Conservation (phyloP, 2,113 vertebrate genomes). For the Dromiciops gliroides region DNA sequence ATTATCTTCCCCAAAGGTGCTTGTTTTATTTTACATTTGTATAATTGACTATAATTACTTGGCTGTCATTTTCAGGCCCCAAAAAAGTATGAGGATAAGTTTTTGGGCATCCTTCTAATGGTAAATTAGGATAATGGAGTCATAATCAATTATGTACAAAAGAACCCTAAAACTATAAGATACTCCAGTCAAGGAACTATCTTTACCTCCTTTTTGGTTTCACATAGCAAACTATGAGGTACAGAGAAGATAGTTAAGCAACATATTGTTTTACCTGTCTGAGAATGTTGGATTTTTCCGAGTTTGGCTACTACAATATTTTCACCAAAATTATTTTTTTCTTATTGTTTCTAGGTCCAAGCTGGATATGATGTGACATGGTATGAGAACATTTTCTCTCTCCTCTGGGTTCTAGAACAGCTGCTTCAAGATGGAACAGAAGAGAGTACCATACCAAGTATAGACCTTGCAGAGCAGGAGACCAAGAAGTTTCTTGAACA, state of each 20-base stretch:
- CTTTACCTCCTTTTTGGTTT: not conserved
- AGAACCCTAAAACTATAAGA: not conserved
- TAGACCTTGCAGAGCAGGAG: constrained; percentile 76
- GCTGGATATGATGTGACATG: constrained; percentile 79
- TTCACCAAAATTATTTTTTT: constrained; percentile 33
- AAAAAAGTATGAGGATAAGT: not conserved
- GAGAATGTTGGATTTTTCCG: constrained; percentile 10
- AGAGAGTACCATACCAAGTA: constrained; percentile 31
- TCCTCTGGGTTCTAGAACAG: constrained; percentile 88
- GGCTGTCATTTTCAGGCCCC: not conserved
- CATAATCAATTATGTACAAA: not conserved
- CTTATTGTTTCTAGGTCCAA: constrained; percentile 81
- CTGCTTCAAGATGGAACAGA: constrained; percentile 81
- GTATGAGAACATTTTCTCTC: constrained; percentile 90
- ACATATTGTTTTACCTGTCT: not conserved
- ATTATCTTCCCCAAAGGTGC: not conserved
- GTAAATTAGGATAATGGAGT: not conserved
- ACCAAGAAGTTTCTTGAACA: constrained; percentile 81
- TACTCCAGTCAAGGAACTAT: not conserved
- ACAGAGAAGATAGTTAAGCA: not conserved
- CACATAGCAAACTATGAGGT: not conserved
- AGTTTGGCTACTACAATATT: constrained; percentile 31
- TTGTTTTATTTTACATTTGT: not conserved
- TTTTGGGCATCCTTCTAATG: not conserved
- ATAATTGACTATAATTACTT: not conserved